A percentile compares a stretch with the other conserved stretches of the same genome.
Conservation (phyloP, 2,113 vertebrate genomes). For the Eretmochelys imbricata region DNA sequence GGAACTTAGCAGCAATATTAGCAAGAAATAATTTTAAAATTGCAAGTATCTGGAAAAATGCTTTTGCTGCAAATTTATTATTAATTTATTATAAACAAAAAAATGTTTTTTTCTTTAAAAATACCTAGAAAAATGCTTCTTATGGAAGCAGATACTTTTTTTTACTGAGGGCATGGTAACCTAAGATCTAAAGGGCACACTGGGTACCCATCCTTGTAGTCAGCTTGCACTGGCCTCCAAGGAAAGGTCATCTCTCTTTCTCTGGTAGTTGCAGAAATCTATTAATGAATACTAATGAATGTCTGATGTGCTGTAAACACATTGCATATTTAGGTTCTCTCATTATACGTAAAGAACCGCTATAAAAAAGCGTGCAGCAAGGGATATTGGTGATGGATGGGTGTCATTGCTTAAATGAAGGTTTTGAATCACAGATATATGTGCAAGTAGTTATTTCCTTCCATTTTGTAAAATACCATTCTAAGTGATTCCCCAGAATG, state of each 20-base stretch:
- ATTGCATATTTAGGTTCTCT: conserved; percentile 65
- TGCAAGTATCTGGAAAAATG: background rate
- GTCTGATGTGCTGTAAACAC: conserved; percentile 50
- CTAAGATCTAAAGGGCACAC: conserved; percentile 64
- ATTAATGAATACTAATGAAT: conserved; percentile 70
- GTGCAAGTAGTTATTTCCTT: conserved; percentile 73
- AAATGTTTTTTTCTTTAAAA: background rate
- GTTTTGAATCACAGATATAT: conserved; percentile 73
- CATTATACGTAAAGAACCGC: conserved; percentile 46
- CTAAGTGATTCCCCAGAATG: conserved; percentile 70
- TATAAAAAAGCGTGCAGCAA: conserved; percentile 37
- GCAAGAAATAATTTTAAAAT: background rate
- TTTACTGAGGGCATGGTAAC: conserved; percentile 43
- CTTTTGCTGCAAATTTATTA: background rate
- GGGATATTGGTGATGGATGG: conserved; percentile 73
- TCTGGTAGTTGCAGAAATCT: conserved; percentile 25
- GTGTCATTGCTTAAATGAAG: conserved; percentile 77
- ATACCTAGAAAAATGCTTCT: conserved; percentile 27
- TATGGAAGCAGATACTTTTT: conserved; percentile 38
- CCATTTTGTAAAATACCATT: conserved; percentile 76
- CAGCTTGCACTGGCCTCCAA: conserved; percentile 50
- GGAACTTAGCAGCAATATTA: background rate
- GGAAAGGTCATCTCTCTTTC: conserved; percentile 68
- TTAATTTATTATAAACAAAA: background rate
- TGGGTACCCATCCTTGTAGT: conserved; percentile 38